These are phyloP conservation scores for Actinemys pallida DNA, from an alignment of 2,113 vertebrate genomes.

Conservation along the genomic window DNA sequence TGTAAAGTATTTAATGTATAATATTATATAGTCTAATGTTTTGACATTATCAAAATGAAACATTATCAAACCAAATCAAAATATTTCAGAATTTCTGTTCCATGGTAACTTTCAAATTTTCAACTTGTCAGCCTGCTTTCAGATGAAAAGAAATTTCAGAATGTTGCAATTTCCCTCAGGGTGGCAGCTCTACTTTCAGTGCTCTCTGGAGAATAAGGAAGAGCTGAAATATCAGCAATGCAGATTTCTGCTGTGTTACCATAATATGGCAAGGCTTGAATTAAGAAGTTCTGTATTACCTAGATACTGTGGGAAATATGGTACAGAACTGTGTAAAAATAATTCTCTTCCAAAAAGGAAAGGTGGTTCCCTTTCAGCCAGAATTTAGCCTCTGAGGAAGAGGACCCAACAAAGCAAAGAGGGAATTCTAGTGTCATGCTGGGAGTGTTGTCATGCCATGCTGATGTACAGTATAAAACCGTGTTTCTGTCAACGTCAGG, in stretches of 20 bases:
- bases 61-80: not conserved
- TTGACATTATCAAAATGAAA: not conserved
- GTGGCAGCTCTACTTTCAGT: not conserved
- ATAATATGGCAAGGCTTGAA: not conserved
- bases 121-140: not conserved
- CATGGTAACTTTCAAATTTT: not conserved
- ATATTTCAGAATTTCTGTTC: not conserved
- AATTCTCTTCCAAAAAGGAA: slow-evolving; percentile 17
- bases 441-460: not conserved
- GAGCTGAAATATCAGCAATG: not conserved
- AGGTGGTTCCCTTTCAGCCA: not conserved
- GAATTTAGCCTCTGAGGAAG: not conserved
- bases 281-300: not conserved
- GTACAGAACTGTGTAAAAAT: not conserved
- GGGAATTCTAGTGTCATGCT: not conserved
- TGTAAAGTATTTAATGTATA: not conserved
- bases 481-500: not conserved
- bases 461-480: rapidly evolving
- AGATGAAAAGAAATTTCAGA: not conserved
- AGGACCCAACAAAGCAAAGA: not conserved
- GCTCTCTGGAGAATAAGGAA: not conserved
- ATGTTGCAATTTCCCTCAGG: not conserved
- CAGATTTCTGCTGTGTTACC: not conserved
- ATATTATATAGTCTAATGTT: not conserved
- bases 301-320: slow-evolving; percentile 18